These are phyloP conservation scores for Oopsacas minuta DNA, from an alignment of 37 sponge, comb jelly and placozoan genomes.

Conservation along the genomic window DNA sequence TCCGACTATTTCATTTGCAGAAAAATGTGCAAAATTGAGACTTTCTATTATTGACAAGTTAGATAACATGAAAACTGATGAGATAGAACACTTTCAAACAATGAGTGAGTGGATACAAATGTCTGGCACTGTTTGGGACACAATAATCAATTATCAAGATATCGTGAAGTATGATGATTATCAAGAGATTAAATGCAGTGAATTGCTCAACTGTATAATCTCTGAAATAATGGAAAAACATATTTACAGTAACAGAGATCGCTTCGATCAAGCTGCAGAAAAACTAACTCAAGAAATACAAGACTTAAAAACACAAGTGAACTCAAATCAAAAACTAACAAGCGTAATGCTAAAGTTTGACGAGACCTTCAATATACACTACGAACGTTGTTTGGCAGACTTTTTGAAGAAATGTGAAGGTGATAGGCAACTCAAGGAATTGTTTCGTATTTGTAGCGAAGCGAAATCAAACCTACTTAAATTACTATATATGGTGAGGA, in stretches of 20 bases:
- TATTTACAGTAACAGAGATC: neutral
- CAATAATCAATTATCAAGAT: constrained; percentile 15
- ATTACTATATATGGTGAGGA: neutral
- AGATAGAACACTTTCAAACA: neutral
- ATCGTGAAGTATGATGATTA: neutral
- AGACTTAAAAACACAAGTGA: neutral
- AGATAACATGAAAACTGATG: neutral
- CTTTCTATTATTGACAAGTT: neutral
- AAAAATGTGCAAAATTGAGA: neutral
- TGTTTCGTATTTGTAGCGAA: neutral
- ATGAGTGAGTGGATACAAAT: constrained; percentile 9
- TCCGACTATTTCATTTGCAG: neutral
- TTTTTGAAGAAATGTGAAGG: neutral
- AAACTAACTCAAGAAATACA: neutral
- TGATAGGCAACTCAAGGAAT: neutral
- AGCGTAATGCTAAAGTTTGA: neutral
- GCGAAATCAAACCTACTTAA: neutral
- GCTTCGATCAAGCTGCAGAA: neutral
- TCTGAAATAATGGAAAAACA: neutral
- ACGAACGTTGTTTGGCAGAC: neutral
- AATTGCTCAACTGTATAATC: neutral
- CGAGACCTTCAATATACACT: neutral
- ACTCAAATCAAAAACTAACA: neutral
- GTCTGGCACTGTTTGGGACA: constrained; percentile 1
- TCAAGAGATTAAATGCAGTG: neutral